These are phyloP conservation scores for Lathamus discolor DNA, from an alignment of 2,113 vertebrate species.

Conservation along the genomic window DNA sequence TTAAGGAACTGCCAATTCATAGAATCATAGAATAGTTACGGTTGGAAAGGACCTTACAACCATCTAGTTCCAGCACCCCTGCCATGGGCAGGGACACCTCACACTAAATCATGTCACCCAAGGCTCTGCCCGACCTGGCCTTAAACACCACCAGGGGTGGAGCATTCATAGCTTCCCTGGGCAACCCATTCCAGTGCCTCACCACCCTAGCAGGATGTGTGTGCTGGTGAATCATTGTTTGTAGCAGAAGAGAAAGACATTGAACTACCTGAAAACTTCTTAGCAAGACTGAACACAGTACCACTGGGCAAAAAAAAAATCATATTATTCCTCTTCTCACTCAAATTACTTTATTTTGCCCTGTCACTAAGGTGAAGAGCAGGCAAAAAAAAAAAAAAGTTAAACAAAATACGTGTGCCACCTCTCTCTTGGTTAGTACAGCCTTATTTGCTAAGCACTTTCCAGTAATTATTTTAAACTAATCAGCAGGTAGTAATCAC, in stretches of 20 bases:
- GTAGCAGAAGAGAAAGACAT: neutral
- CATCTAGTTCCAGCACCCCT: too few species aligned
- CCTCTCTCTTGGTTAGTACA: neutral
- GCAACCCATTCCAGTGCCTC: too few species aligned
- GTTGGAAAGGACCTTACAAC: too few species aligned
- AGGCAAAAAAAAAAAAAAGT: too few species aligned
- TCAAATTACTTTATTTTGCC: neutral
- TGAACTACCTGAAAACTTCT: neutral
- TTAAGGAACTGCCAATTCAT: neutral
- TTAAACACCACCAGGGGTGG: too few species aligned
- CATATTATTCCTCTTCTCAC: neutral
- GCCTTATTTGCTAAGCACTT: neutral
- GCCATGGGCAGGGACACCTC: too few species aligned
- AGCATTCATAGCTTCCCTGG: too few species aligned
- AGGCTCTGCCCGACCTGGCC: too few species aligned
- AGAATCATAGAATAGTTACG: too few species aligned
- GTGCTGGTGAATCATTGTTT: neutral
- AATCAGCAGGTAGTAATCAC: neutral
- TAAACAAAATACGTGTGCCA: neutral
- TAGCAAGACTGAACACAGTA: neutral
- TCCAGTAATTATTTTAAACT: neutral
- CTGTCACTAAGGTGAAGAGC: neutral
- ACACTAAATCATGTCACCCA: too few species aligned
- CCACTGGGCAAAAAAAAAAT: neutral
- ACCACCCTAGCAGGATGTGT: too few species aligned